These are phyloP conservation scores for Mirounga angustirostris DNA, from an alignment of 2,113 vertebrate genomes.

Conservation along the genomic window DNA sequence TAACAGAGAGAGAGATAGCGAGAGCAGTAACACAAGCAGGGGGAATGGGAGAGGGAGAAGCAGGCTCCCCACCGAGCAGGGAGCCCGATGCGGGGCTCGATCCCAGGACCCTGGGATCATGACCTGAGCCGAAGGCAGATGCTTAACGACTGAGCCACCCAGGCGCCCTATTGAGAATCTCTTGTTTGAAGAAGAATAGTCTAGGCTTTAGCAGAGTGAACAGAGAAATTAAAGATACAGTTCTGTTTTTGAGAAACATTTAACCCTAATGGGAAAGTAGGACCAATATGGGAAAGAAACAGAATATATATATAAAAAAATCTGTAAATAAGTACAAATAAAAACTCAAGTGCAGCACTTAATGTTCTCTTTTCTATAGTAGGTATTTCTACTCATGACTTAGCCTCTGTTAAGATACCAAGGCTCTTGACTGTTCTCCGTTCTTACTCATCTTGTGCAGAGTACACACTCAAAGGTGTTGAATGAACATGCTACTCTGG, in stretches of 20 bases:
- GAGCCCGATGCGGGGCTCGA: too few species aligned
- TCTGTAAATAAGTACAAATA: not conserved
- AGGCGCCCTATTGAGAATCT: not conserved
- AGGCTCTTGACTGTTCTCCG: not conserved
- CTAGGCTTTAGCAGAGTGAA: conserved; percentile 14
- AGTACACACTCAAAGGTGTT: not conserved
- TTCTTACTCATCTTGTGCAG: conserved; percentile 10
- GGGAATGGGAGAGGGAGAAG: too few species aligned
- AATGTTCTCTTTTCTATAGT: conserved; percentile 2
- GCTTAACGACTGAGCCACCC: too few species aligned
- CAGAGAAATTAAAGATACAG: conserved; percentile 11
- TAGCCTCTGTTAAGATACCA: not conserved
- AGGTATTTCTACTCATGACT: not conserved
- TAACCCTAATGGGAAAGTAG: conserved; percentile 16
- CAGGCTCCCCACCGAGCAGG: too few species aligned
- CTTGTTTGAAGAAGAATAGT: not conserved
- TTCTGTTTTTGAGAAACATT: conserved; percentile 42
- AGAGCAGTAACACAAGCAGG: too few species aligned
- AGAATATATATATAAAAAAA: not conserved
- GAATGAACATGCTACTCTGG: not conserved
- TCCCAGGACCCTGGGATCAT: too few species aligned
- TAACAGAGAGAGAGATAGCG: too few species aligned
- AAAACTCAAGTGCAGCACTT: conserved; percentile 39
- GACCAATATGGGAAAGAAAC: not conserved
- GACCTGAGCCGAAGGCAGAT: too few species aligned